Evolutionary conservation across 2,113 vertebrate genomes (phyloP).

Genomic region (Atractosteus spatula): DNA sequence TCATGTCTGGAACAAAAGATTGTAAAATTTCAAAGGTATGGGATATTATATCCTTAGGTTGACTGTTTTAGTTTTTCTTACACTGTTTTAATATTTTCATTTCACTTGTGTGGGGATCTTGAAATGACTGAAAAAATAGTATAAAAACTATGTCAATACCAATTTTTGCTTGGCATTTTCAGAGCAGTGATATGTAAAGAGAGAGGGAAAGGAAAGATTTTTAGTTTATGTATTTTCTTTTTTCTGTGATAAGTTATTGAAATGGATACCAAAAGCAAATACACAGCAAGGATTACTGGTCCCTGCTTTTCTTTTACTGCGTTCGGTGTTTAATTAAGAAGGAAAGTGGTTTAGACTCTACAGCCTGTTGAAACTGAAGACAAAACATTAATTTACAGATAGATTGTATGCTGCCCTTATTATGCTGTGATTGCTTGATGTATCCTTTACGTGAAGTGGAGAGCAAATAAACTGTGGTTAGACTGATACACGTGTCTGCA

Average conservation of each 20-base stretch:
- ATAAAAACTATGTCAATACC: not conserved
- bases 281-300: not conserved
- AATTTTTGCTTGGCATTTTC: not conserved
- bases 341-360: not conserved
- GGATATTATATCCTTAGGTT: not conserved
- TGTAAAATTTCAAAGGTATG: not conserved
- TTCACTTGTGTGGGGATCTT: not conserved
- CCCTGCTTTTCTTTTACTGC: not conserved
- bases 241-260: not conserved
- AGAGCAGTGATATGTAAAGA: no score
- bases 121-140: not conserved
- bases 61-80: constrained; percentile 8
- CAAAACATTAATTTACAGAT: not conserved
- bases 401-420: not conserved
- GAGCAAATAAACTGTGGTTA: not conserved
- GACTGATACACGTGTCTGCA: not conserved
- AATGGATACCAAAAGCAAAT: no score
- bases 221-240: no score
- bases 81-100: not conserved
- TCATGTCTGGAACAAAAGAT: not conserved
- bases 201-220: no score
- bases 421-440: not conserved
- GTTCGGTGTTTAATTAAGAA: not conserved
- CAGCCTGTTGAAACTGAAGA: not conserved
- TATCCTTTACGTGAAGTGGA: not conserved